Base-by-base conservation (phyloP, 1,140 invertebrate genomes). In the Physella acuta region DNA sequence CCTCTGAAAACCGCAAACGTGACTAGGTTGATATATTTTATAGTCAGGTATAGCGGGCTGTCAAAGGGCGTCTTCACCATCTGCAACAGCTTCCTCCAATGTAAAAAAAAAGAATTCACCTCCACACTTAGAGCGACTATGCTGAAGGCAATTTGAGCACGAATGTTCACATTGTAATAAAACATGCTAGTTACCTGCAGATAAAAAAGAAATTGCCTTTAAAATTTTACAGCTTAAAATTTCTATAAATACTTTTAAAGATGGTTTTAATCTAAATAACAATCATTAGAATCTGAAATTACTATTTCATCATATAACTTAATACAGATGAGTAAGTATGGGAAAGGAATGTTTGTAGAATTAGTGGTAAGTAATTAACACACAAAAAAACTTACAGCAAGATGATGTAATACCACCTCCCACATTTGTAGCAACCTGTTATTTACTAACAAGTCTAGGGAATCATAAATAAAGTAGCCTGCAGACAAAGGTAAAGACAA, bases 391-490 rank as follows among this genome's bases (percentile, higher is more conserved):
- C 79, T 79, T 73, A 82, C 81, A 37, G 79, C 78, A 67, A 82
- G 71, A 73, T 83, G 81, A 68, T 83, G 81, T 0, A 78, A 36
- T 8, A 71, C 74, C 1, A 83, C 74, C 59, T 83, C 80, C 81
- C 81, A 83, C 64, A 78, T 76, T 30, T 58, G 65, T 1, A 76
- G 56, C 26, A 81, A 2, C 64, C 74, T 76, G 17, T 76, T 75
- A 60, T 81, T 78, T 36, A 79, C 30, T n/a, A 76, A 51, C 71
- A 83, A 69, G 73, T 83, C 81, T 51, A 79, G 53, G 60, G 76
- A 79, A 70, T 83, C 81, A 74, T 82, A 82, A 5, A 80, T 26
- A 73, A 83, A 83, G 65, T 83, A 83, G 16, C 79, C 81, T 83
- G 76, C 52, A 79, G 73, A 31, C 55, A 64, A 72, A 67, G n/a